Base-by-base conservation (phyloP, 2,797 vertebrate species). In the Garrulus glandarius region DNA sequence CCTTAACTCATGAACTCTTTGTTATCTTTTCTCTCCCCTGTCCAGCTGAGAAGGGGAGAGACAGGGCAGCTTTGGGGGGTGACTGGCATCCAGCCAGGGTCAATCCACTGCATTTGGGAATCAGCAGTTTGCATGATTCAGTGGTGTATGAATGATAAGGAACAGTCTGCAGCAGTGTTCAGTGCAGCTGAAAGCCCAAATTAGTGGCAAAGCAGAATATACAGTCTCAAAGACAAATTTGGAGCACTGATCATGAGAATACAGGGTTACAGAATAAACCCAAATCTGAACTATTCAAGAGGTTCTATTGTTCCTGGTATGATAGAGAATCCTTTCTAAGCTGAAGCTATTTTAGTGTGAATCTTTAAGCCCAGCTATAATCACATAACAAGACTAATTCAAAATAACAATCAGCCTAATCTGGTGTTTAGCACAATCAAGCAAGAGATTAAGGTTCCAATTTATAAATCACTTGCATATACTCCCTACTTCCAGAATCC, bases 301-400 rank as follows among this genome's bases (percentile, higher is more conserved):
- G 11, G 10, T 63, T 89, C 61, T 60, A 6, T 84, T 94, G 26
- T 81, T 91, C 41, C 30, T 50, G 60, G 15, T 57, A 46, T 78
- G 64, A 60, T 69, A 85, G 5, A 71, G 47, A 75, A 59, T 84
- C 43, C n/a, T 70, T 72, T 70, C 43, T 84, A 86, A 82, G 29
- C 15, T 59, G 72, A 24, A 81, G 32, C 5, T 79, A 15, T 86
- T 96, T 92, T 92, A 87, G 78, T 74, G 43, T 41, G 92, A 93
- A 92, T 87, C 43, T 74, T 92, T 95, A 93, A 94, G 6, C 39
- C 47, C 1, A 0, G 1, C 27, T 83, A 57, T 91, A 95, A 91
- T 91, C 80, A 74, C 43, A 84, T 95, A 97, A 97, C 49, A 92
- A 96, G 71, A 69, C 74, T 95, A 96, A 94, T 96, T 96, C 63